Percentiles rank a stretch among this genome's conserved stretches.
phyloP scores from a whole-genome alignment of 1,140 invertebrate species.

The Samia ricini region DNA sequence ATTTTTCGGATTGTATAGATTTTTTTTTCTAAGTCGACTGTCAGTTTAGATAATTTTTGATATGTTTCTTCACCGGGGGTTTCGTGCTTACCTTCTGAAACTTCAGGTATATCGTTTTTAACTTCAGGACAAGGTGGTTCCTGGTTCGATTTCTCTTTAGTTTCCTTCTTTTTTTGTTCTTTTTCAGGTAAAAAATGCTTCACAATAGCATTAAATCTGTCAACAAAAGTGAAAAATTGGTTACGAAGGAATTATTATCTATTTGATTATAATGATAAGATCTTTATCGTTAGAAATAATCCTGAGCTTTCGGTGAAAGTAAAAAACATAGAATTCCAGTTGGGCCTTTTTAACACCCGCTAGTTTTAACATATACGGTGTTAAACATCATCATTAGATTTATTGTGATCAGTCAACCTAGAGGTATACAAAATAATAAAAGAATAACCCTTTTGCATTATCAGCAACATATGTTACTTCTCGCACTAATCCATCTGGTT shows the following conservation, averaged over 20 bases:
- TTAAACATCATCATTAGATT: too few species aligned
- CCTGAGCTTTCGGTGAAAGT: too few species aligned
- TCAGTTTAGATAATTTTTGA: neutral
- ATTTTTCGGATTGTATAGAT: conserved; percentile 1
- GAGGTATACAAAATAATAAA: conserved; percentile 15
- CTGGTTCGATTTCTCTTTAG: conserved; percentile 19
- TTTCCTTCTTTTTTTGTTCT: conserved; percentile 26
- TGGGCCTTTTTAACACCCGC: too few species aligned
- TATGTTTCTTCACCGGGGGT: conserved; percentile 17
- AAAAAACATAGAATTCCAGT: too few species aligned
- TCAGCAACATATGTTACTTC: conserved; percentile 86
- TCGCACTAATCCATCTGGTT: conserved; percentile 82
- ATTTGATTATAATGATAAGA: too few species aligned
- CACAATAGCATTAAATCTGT: conserved; percentile 63
- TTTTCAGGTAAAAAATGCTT: conserved; percentile 49
- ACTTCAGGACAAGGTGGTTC: conserved; percentile 36
- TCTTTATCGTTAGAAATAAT: too few species aligned
- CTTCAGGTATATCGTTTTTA: conserved; percentile 31
- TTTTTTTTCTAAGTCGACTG: neutral
- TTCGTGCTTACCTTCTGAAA: conserved; percentile 5
- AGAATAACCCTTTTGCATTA: conserved; percentile 79
- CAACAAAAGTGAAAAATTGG: conserved; percentile 12
- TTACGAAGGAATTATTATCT: neutral
- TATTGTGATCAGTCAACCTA: too few species aligned
- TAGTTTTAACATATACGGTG: too few species aligned